Base-by-base conservation (phyloP, 1,140 invertebrate genomes). In the Brachionus rubens region DNA sequence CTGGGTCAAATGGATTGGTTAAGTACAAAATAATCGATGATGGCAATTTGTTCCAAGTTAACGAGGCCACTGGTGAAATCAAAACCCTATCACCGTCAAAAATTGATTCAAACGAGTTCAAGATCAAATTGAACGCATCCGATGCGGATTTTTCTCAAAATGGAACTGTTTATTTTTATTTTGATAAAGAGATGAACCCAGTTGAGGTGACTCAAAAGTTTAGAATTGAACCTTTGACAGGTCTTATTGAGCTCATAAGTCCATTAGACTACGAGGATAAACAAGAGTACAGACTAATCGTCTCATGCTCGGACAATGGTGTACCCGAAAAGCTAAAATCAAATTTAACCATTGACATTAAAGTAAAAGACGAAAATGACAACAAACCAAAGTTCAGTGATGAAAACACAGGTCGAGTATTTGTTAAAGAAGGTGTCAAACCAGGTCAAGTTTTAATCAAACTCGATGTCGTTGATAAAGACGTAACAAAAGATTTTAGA, bases 301-400 rank as follows among this genome's bases (percentile, higher is more conserved):
- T 72, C 9, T 33, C 50, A 19, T 72, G 68, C 41, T 72, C 68
- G 19, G 68, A 72, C 28, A 48, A 72, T 54, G 68, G 68, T 6
- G 50, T 26, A 33, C 68, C 68, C 9, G 12, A 50, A 3, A 54
- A 48, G 19, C 24, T 72, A 19, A 72, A 48, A 30, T 36, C 46
- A n/a, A 54, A 48, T 36, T 40, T 72, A 2, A 14, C 10, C n/a
- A 33, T 72, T 7, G 28, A 40, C 26, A 72, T 72, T n/a, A 48
- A 72, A 41, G 50, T 72, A 1, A 50, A 28, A 3, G 68, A 72
- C 33, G 14, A 28, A 41, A 72, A 72, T 54, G 68, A 72, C 68
- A 72, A 72, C 50, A 9, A 9, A 10, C 68, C 68, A 5, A 50
- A 72, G 33, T 72, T 50, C 24, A 41, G 28, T 54, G 46, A 12